Evolutionary conservation across 2,113 vertebrate species (phyloP).

Genomic region (Bos indicus): DNA sequence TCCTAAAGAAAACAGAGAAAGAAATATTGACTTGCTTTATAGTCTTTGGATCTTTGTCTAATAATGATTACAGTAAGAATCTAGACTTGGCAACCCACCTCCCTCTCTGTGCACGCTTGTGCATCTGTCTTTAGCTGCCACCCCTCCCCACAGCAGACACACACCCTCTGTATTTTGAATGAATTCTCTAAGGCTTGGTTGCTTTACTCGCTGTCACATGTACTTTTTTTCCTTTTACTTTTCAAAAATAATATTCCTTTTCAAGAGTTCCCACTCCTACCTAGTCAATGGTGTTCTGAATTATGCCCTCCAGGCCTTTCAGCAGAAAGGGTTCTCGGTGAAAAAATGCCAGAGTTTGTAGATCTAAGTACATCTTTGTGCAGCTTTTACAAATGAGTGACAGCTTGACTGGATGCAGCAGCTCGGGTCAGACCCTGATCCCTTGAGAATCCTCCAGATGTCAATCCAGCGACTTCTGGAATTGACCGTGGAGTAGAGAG

Average conservation of each 20-base stretch:
- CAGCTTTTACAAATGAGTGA: background rate
- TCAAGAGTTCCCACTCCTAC: background rate
- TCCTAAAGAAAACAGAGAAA: background rate
- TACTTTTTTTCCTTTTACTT: background rate
- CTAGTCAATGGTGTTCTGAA: background rate
- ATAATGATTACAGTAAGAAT: background rate
- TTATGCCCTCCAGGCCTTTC: background rate
- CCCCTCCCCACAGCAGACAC: no score
- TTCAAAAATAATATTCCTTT: slow-evolving; percentile 27
- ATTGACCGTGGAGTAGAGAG: background rate
- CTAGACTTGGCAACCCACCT: fast-evolving
- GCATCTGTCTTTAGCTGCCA: no score
- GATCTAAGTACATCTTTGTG: slow-evolving; percentile 3
- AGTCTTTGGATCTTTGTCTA: background rate
- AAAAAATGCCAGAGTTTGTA: background rate
- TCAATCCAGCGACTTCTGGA: background rate
- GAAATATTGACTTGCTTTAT: background rate
- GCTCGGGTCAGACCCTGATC: background rate
- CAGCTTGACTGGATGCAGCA: background rate
- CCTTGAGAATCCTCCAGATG: background rate
- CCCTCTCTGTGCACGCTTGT: fast-evolving
- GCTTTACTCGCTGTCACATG: background rate
- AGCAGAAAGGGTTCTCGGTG: background rate
- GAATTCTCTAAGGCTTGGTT: background rate
- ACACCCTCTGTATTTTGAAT: background rate